phyloP scores from a whole-genome alignment of 1,140 invertebrate species.

The Teleopsis dalmanni region DNA sequence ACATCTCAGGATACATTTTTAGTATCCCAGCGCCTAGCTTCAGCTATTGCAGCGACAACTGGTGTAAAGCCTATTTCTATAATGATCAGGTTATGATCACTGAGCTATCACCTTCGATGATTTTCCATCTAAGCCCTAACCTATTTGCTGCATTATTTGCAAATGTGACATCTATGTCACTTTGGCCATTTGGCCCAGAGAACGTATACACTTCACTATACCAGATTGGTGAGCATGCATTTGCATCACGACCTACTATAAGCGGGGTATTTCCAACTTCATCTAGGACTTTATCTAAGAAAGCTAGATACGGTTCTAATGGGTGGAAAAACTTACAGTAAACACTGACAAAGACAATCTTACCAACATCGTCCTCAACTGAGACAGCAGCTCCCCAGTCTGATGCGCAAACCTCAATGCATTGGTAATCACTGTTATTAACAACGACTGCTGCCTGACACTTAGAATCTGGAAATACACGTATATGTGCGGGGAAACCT shows the following conservation, averaged over 20 bases:
- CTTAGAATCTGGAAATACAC: no score
- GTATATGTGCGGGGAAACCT: no score
- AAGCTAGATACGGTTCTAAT: constrained; percentile 8
- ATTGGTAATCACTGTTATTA: neutral
- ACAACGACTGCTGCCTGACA: no score
- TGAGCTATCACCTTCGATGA: neutral
- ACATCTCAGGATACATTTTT: no score
- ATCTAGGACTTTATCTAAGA: constrained; percentile 5
- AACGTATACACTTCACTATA: constrained; percentile 6
- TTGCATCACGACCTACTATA: constrained; percentile 7
- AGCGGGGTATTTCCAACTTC: constrained; percentile 1
- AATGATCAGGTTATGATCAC: constrained; percentile 8
- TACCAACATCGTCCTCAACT: neutral
- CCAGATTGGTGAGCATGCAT: constrained; percentile 10
- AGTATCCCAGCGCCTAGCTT: no score
- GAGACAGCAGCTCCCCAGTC: neutral
- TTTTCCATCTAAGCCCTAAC: constrained; percentile 6
- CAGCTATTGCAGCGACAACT: no score
- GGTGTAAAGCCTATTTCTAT: no score
- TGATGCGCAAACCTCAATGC: neutral
- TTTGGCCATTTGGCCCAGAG: neutral
- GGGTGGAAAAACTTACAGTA: constrained; percentile 11
- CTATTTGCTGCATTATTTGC: constrained; percentile 9
- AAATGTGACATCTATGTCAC: constrained; percentile 8
- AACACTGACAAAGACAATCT: constrained; percentile 2